Evolutionary conservation across 1,140 invertebrate species (phyloP).

Genomic region (Drosophila nebulosa): DNA sequence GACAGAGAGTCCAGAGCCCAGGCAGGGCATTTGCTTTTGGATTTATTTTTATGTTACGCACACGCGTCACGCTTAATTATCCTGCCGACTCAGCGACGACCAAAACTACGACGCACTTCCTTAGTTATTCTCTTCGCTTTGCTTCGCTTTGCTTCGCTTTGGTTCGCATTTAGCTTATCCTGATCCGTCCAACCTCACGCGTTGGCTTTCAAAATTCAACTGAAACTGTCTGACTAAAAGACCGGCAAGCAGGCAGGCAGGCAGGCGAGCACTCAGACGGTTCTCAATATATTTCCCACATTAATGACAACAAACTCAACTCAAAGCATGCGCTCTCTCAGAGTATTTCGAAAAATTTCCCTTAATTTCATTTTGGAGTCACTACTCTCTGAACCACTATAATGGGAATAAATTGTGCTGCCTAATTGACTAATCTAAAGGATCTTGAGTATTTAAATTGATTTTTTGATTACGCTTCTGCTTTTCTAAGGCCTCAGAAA

Average conservation of each 20-base stretch:
- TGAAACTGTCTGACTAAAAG: slow-evolving; percentile 23
- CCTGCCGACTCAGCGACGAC: slow-evolving; percentile 40
- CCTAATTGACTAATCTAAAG: too few species aligned
- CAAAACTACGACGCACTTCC: neutral
- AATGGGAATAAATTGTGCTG: neutral
- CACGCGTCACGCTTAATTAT: slow-evolving; percentile 77
- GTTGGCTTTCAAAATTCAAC: slow-evolving; percentile 44
- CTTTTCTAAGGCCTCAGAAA: too few species aligned
- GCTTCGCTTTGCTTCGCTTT: too few species aligned
- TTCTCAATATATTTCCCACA: neutral
- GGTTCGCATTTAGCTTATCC: neutral
- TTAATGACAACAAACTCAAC: neutral
- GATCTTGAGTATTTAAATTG: too few species aligned
- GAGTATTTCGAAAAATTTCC: slow-evolving; percentile 30
- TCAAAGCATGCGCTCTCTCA: slow-evolving; percentile 12
- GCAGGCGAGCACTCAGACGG: too few species aligned
- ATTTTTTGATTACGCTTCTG: too few species aligned
- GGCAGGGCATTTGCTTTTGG: slow-evolving; percentile 55
- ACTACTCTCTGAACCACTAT: slow-evolving; percentile 16
- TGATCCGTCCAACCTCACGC: slow-evolving; percentile 39
- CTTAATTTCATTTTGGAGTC: neutral
- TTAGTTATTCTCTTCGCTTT: neutral
- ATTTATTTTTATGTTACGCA: slow-evolving; percentile 73
- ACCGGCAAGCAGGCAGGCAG: too few species aligned
- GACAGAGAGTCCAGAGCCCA: neutral